These are phyloP conservation scores for Acanthopleura granulata DNA, from an alignment of 2,888 invertebrate genomes.

Conservation along the genomic window DNA sequence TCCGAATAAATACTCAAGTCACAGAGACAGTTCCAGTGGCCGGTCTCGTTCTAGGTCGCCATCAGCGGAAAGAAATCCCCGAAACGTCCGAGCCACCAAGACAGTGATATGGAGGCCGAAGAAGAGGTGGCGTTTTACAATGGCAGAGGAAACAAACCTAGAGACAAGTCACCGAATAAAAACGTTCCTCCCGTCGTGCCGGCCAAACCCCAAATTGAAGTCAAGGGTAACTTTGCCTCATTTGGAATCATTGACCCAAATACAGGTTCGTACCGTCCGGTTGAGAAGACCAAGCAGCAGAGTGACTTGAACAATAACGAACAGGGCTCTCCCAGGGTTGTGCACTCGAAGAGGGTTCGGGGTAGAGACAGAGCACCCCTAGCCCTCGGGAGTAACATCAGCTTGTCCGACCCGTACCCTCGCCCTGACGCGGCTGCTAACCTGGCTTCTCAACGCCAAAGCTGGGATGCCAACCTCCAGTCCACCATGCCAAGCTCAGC, in stretches of 20 bases:
- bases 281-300: slow-evolving; percentile 1
- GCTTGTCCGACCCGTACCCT: slow-evolving; percentile 37
- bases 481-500: background rate
- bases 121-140: slow-evolving; percentile 19
- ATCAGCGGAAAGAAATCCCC: background rate
- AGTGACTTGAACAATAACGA: slow-evolving; percentile 46
- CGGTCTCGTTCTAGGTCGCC: slow-evolving; percentile 16
- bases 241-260: background rate
- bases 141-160: background rate
- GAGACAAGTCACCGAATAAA: background rate
- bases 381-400: slow-evolving; percentile 46
- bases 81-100: background rate
- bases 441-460: slow-evolving; percentile 16
- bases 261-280: background rate
- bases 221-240: background rate
- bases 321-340: slow-evolving; percentile 12
- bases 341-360: slow-evolving; percentile 20
- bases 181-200: background rate
- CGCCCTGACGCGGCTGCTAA: slow-evolving; percentile 28
- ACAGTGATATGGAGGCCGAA: slow-evolving; percentile 16
- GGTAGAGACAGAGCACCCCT: slow-evolving; percentile 36
- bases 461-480: slow-evolving; percentile 28
- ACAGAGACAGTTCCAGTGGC: background rate
- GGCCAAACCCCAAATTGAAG: background rate
- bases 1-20: background rate